Percentiles rank a stretch among this genome's conserved stretches.
Conservation (phyloP, 2,888 invertebrate genomes). For the Deilephila elpenor region DNA sequence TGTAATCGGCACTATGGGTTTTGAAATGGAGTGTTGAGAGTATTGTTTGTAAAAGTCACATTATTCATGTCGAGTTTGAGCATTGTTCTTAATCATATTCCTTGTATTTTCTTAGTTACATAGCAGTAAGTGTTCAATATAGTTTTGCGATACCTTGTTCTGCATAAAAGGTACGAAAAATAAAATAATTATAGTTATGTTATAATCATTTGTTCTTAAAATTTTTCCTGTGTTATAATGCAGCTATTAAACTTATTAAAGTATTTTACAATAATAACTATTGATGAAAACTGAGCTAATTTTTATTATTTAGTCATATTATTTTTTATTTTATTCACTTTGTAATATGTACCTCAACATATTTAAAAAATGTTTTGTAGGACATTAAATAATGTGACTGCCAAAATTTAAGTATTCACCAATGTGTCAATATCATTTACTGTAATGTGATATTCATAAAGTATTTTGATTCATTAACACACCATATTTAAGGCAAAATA, state of each 20-base stretch:
- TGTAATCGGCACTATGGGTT: constrained; percentile 4
- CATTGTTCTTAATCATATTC: constrained; percentile 19
- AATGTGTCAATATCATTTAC: constrained; percentile 56
- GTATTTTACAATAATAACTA: no score
- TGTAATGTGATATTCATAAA: constrained; percentile 23
- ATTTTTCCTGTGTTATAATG: background rate
- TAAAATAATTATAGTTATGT: no score
- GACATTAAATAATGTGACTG: constrained; percentile 66
- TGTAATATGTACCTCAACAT: no score
- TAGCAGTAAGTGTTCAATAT: no score
- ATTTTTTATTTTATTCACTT: no score
- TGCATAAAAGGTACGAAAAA: no score
- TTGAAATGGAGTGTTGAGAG: constrained; percentile 7
- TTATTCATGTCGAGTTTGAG: constrained; percentile 33
- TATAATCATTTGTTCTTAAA: background rate
- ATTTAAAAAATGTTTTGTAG: background rate
- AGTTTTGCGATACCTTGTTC: no score
- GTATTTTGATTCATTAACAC: constrained; percentile 2
- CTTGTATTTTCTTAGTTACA: no score
- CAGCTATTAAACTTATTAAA: no score
- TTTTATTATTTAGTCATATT: no score
- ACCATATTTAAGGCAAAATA: background rate
- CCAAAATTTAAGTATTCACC: constrained; percentile 76
- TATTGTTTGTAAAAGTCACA: constrained; percentile 23
- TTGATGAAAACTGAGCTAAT: no score